phyloP scores from a whole-genome alignment of 2,113 vertebrate species.

The Anser brachyrhynchus region DNA sequence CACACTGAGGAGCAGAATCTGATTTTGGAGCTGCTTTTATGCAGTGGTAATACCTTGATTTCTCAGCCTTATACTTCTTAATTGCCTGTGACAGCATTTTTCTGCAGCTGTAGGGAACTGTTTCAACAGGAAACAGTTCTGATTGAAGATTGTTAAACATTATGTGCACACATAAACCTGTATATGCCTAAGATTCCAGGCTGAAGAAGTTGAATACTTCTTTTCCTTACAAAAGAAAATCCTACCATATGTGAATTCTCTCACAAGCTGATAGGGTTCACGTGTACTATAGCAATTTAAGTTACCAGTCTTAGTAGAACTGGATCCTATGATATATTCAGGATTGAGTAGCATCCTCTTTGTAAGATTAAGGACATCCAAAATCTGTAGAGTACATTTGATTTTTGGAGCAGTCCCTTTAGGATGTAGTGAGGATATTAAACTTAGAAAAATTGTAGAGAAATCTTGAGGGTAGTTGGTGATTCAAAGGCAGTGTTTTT shows the following conservation, averaged over 20 bases:
- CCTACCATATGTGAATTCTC: not conserved
- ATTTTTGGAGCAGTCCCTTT: not conserved
- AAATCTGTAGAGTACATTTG: not conserved
- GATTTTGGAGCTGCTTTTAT: constrained; percentile 26
- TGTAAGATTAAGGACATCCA: not conserved
- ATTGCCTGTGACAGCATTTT: not conserved
- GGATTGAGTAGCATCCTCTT: not conserved
- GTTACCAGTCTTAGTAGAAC: not conserved
- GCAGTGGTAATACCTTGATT: constrained; percentile 24
- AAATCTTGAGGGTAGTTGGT: not conserved
- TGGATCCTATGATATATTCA: not conserved
- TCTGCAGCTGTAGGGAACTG: not conserved
- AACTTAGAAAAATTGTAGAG: not conserved
- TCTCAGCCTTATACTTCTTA: constrained; percentile 35
- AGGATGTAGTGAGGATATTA: not conserved
- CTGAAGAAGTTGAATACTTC: not conserved
- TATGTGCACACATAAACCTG: not conserved
- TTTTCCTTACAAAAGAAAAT: constrained; percentile 41
- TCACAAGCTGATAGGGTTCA: not conserved
- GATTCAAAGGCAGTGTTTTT: not conserved
- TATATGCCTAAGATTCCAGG: not conserved
- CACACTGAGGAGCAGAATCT: constrained; percentile 19
- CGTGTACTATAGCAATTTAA: not conserved
- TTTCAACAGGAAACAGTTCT: not conserved
- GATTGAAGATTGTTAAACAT: not conserved